Base-by-base conservation (phyloP, 2,113 vertebrate genomes). In the Callipepla squamata region DNA sequence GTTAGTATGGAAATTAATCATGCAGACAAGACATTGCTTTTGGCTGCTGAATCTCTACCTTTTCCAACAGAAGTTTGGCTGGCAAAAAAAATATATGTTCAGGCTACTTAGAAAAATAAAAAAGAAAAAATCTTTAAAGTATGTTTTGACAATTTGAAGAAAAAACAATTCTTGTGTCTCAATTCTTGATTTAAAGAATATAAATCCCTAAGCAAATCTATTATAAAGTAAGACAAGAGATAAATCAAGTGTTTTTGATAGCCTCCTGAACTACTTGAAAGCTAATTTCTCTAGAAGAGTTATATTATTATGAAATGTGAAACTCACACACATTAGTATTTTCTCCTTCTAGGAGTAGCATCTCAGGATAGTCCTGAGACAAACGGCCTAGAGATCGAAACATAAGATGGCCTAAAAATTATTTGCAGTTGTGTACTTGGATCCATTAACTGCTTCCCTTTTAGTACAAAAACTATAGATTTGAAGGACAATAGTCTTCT, bases 141-240 rank as follows among this genome's bases (percentile, higher is more conserved):
- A 89, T 87, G 66, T 23, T 59, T 63, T 78, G 42, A 55, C n/a
- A 77, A 94, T 80, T 63, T 61, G 51, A 90, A 89, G 36, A 19
- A 34, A 93, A 92, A 92, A 92, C 86, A 94, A 92, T 92, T 80
- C 15, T 42, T 53, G 40, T 73, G 57, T 11, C 48, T 50, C 58
- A 58, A 84, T 92, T 84, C 67, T 89, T 84, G 76, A 23, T 72
- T 90, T 50, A 87, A 86, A 93, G 91, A 94, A 93, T 68, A 89
- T 59, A 87, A 92, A 87, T 80, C 75, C 50, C 22, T 66, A 76
- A 90, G 20, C 28, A 68, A 87, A 90, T 82, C 36, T 87, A 83
- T 85, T 91, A 87, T 72, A 63, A 92, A 87, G 45, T 30, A 77
- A 51, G 53, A 55, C 77, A 61, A 92, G 72, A 82, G 87, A 96